Conservation (phyloP, 1,140 invertebrate species). For the Agrilus planipennis region DNA sequence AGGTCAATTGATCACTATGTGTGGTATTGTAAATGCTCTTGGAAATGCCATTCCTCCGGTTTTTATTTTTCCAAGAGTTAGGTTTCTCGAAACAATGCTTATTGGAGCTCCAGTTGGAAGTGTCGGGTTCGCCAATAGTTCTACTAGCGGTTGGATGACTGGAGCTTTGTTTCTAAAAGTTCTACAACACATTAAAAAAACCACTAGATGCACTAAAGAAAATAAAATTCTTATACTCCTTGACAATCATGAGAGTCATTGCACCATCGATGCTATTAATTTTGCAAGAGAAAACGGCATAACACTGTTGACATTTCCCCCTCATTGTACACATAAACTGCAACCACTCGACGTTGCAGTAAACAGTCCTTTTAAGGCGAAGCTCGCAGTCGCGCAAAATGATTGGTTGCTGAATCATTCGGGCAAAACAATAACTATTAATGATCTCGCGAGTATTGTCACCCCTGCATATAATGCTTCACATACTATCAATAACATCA, state of each 20-base stretch:
- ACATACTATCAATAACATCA: too few relatives aligned
- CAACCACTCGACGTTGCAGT: slow-evolving; percentile 6
- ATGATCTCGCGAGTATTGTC: too few relatives aligned
- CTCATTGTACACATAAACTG: slow-evolving; percentile 2
- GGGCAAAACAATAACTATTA: too few relatives aligned
- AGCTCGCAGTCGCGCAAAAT: neutral
- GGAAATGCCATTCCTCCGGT: slow-evolving; percentile 25
- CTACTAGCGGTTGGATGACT: slow-evolving; percentile 2
- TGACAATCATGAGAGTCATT: slow-evolving; percentile 1
- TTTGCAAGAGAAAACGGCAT: slow-evolving; percentile 2
- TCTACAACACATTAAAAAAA: too few relatives aligned
- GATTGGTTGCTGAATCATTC: too few relatives aligned
- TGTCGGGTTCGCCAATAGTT: slow-evolving; percentile 1
- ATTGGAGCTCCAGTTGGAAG: neutral
- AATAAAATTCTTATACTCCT: neutral
- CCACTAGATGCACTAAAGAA: too few relatives aligned
- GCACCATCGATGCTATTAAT: neutral
- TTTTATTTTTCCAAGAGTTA: slow-evolving; percentile 26
- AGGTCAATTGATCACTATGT: slow-evolving; percentile 27
- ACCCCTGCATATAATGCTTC: too few relatives aligned
- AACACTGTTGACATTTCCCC: neutral
- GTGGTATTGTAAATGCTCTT: slow-evolving; percentile 23
- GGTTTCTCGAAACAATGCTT: slow-evolving; percentile 1
- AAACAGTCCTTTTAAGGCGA: neutral
- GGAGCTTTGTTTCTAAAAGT: neutral